Base-by-base conservation (phyloP, 1,140 invertebrate genomes). In the Scaptodrosophila lebanonensis region DNA sequence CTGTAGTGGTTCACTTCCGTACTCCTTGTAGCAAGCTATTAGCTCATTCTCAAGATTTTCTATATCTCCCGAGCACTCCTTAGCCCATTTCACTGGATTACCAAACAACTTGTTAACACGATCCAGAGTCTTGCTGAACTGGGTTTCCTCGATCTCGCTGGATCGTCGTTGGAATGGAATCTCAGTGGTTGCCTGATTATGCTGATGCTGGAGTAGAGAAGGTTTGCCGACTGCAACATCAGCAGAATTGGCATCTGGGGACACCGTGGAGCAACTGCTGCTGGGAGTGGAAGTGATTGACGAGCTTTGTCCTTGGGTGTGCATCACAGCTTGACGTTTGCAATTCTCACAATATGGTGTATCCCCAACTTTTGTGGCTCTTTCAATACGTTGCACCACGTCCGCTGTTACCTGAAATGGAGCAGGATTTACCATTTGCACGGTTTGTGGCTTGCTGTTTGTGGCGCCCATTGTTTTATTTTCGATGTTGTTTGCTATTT, bases 391-490 rank as follows among this genome's bases (percentile, higher is more conserved):
- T 1, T 73, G 56, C 18, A 61, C 29, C 22, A 79, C 73, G 5
- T 73, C 73, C 3, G 52, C 56, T 8, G 69, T 73, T 3, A 79
- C 45, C 22, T 73, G 68, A 51, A 75, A 65, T 25, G 60, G 52
- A n/a, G 44, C 42, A 9, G 45, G 45, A 45, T 79, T 79, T 12
- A 40, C 22, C 30, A 79, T 69, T 64, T 73, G 54, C 15, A 73
- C 68, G 1, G 68, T 73, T 12, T 82, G 65, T 2, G 73, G 75
- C 45, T 82, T 69, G 35, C 64, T 73, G 38, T 66, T 69, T 22
- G 17, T 62, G 6, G 73, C 73, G 35, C 73, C 73, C 73, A 79
- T 79, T n/a, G n/a, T n/a, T n/a, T n/a, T n/a, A n/a, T n/a, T n/a
- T n/a, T n/a, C n/a, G n/a, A n/a, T n/a, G n/a, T n/a, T n/a, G n/a